Conservation (phyloP, 2,113 vertebrate species). For the Setophaga kirtlandii region DNA sequence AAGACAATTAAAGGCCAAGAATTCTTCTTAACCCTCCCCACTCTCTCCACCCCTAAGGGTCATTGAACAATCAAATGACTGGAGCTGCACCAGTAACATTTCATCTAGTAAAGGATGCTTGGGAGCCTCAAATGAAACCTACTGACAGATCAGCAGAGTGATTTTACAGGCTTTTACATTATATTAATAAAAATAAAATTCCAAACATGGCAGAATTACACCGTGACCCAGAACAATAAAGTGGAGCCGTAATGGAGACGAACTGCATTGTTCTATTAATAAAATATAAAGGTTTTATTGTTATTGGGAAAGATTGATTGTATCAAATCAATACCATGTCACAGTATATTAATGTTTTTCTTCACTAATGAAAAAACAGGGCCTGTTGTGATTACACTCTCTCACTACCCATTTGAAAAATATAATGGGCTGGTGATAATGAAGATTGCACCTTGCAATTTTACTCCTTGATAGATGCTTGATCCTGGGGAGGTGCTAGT, state of each 20-base stretch:
- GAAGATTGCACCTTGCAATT: slow-evolving; percentile 15
- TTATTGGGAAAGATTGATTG: slow-evolving; percentile 63
- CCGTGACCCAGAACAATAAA: slow-evolving; percentile 53
- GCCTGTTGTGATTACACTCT: slow-evolving; percentile 25
- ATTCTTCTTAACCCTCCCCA: not conserved
- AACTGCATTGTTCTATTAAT: slow-evolving; percentile 64
- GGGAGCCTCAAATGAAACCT: not conserved
- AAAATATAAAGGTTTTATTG: slow-evolving; percentile 70
- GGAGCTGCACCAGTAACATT: not conserved
- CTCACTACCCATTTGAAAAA: slow-evolving; percentile 23
- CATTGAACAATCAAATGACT: not conserved
- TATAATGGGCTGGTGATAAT: slow-evolving; percentile 30
- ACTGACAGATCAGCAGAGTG: not conserved
- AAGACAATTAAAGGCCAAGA: not conserved
- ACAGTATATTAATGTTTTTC: slow-evolving; percentile 54
- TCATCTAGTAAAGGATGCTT: slow-evolving; percentile 18
- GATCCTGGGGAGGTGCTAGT: not conserved
- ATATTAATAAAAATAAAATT: slow-evolving; percentile 57
- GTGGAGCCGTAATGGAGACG: slow-evolving; percentile 25
- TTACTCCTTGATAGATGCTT: not conserved
- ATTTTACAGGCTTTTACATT: slow-evolving; percentile 41
- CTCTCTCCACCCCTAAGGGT: not conserved
- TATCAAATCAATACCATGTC: slow-evolving; percentile 64
- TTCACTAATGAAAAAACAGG: slow-evolving; percentile 53
- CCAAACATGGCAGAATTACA: slow-evolving; percentile 24